Percentiles rank a stretch among this genome's conserved stretches.
Evolutionary conservation across 2,113 vertebrate species (phyloP).

Genomic region (Antidorcas marsupialis): DNA sequence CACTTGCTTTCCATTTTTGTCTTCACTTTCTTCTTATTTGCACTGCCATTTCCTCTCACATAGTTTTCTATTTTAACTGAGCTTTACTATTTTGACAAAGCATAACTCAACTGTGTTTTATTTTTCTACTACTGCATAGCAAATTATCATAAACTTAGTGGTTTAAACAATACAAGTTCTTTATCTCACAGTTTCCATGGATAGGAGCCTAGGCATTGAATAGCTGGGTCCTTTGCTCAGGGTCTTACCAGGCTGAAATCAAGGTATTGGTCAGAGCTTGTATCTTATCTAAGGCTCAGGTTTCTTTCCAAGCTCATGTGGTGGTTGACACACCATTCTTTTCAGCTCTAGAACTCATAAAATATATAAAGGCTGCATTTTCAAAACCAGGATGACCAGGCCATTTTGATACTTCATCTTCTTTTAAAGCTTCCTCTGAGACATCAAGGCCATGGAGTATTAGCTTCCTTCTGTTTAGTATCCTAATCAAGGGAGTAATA

Average conservation of each 20-base stretch:
- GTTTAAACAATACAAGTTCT: background rate
- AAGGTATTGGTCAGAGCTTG: background rate
- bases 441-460: background rate
- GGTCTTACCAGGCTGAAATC: background rate
- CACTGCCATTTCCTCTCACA: background rate
- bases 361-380: background rate
- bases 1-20: background rate
- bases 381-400: background rate
- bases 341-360: background rate
- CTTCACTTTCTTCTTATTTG: background rate
- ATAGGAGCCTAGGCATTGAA: background rate
- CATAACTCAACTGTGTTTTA: background rate
- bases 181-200: background rate
- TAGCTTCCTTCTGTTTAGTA: background rate
- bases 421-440: background rate
- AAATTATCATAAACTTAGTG: background rate
- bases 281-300: background rate
- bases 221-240: background rate
- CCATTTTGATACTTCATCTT: background rate
- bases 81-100: background rate
- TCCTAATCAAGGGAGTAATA: background rate
- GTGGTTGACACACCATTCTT: background rate
- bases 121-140: background rate
- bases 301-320: background rate
- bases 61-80: background rate